Evolutionary conservation across 1,140 invertebrate species (phyloP).

Genomic region (Bacillus rossius): DNA sequence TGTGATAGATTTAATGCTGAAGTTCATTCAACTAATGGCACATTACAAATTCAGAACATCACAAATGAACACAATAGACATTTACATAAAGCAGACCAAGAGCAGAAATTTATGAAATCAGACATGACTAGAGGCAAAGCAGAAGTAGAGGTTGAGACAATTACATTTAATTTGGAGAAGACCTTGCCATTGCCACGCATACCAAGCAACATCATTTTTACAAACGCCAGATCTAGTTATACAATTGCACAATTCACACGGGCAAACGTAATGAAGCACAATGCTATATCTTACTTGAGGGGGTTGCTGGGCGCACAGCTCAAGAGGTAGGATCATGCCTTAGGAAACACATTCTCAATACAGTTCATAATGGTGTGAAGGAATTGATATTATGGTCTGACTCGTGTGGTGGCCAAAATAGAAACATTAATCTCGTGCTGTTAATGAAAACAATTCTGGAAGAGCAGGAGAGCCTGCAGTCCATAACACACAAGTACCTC

Average conservation of each 20-base stretch:
- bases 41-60: too few relatives aligned
- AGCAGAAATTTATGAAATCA: too few relatives aligned
- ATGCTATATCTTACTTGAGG: conserved; percentile 35
- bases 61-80: too few relatives aligned
- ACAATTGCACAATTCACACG: too few relatives aligned
- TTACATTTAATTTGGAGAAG: conserved; percentile 36
- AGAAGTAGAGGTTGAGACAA: background rate
- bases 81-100: too few relatives aligned
- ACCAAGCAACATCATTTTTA: conserved; percentile 29
- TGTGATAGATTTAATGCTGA: too few relatives aligned
- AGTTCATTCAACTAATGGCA: too few relatives aligned
- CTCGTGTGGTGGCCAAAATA: too few relatives aligned
- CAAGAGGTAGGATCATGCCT: conserved; percentile 36
- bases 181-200: conserved; percentile 32
- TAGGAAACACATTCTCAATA: conserved; percentile 28
- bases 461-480: conserved; percentile 23
- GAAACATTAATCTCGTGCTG: conserved; percentile 32
- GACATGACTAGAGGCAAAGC: background rate
- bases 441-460: conserved; percentile 30
- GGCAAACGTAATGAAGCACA: conserved; percentile 21
- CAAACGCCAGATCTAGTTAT: conserved; percentile 32
- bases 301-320: conserved; percentile 28
- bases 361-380: conserved; percentile 22
- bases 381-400: conserved; percentile 37
- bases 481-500: conserved; percentile 30